Base-by-base conservation (phyloP, 2,888 invertebrate species). In the Rotaria socialis region DNA sequence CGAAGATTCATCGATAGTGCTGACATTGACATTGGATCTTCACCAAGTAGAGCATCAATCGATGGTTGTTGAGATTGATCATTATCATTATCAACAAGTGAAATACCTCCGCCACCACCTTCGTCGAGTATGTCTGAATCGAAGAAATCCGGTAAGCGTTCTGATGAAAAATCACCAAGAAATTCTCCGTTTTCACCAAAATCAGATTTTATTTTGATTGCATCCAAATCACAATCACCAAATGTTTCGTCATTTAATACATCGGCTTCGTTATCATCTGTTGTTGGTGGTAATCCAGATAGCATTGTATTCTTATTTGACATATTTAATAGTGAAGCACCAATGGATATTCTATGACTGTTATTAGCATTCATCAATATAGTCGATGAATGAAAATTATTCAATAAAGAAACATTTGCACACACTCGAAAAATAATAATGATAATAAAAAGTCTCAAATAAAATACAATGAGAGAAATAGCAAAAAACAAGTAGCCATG, bases 161-260 rank as follows among this genome's bases (percentile, higher is more conserved):
- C 55, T 22, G 55, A 22, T 67, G 67, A 24, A 80, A 47, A 24
- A 80, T 80, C 47, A 47, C 47, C 80, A 80, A 80, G 22, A 43
- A 80, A 80, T 47, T 80, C 47, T 5, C 80, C 80, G n/a, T 80
- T 80, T 47, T 80, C 75, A 47, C n/a, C 80, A 47, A 80, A 80
- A n/a, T 80, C 80, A 11, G 80, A 80, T 47, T 80, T 80, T 8
- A 47, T 80, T 80, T 80, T 43, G n/a, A 80, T 80, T 47, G 22
- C 2, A 19, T 80, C 80, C 24, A 80, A 43, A 35, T 67, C 35
- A n/a, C 47, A 80, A 47, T 80, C 47, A 80, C 80, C 80, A 80
- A 80, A 80, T 80, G 80, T 80, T 80, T 80, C 80, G n/a, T 80
- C 80, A n/a, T 80, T 80, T 14, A 80, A 47, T 24, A 14, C 4